These are phyloP conservation scores for Chymomyza caudatula DNA, from an alignment of 2,888 invertebrate species.

Conservation along the genomic window DNA sequence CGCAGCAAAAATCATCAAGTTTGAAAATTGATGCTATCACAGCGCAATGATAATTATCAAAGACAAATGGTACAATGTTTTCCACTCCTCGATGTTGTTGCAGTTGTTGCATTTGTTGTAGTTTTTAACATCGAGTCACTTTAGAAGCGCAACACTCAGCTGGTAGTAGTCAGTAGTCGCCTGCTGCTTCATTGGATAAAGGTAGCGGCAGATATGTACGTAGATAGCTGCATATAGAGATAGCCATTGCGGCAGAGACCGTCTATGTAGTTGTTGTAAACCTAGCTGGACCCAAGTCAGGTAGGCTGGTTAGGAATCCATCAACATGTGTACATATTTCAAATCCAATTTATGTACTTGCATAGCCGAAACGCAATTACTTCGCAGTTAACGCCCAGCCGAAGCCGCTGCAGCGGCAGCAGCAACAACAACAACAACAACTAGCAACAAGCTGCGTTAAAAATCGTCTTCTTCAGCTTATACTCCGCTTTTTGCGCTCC, in stretches of 20 bases:
- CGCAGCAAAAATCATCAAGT: slow-evolving; percentile 68
- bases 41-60: slow-evolving; percentile 67
- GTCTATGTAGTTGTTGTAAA: background rate
- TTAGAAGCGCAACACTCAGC: slow-evolving; percentile 59
- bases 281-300: background rate
- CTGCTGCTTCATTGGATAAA: slow-evolving; percentile 8
- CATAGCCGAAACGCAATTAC: slow-evolving; percentile 70
- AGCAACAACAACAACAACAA: slow-evolving; percentile 14
- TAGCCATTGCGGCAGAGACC: background rate
- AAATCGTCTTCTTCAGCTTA: slow-evolving; percentile 29
- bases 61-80: slow-evolving; percentile 58
- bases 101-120: slow-evolving; percentile 7
- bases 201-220: background rate
- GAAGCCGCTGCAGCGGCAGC: slow-evolving; percentile 22
- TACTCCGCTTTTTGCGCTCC: background rate
- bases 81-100: background rate
- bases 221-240: background rate
- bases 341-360: slow-evolving; percentile 72
- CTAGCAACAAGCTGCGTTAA: slow-evolving; percentile 39
- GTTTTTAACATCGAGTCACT: slow-evolving; percentile 40
- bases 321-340: slow-evolving; percentile 71
- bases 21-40: slow-evolving; percentile 64
- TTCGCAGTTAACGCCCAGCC: slow-evolving; percentile 69
- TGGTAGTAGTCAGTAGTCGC: slow-evolving; percentile 26
- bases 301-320: slow-evolving; percentile 55